Conservation (phyloP, 2,113 vertebrate genomes). For the Danionella cerebrum region DNA sequence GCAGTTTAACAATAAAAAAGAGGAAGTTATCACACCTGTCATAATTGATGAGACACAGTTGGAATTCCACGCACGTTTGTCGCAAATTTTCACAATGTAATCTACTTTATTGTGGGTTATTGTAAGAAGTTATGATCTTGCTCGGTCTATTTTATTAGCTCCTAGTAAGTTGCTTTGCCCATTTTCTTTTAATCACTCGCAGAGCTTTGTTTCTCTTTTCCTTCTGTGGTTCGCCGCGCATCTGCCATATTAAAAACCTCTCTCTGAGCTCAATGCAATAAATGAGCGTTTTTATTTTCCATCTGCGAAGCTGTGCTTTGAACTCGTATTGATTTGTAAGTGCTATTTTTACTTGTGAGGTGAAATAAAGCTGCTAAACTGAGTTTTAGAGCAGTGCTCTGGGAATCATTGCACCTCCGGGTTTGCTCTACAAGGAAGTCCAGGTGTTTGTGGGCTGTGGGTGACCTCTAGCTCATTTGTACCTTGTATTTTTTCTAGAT, state of each 20-base stretch:
- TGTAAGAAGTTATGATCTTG: background rate
- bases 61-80: too few relatives aligned
- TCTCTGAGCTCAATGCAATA: constrained; percentile 1
- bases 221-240: background rate
- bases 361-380: constrained; percentile 1
- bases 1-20: too few relatives aligned
- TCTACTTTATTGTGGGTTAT: background rate
- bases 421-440: background rate
- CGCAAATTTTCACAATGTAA: background rate
- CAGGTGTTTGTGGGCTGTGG: constrained; percentile 20
- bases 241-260: background rate
- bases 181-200: background rate
- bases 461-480: constrained; percentile 19
- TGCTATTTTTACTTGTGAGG: constrained; percentile 25
- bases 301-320: constrained; percentile 5
- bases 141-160: background rate
- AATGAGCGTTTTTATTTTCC: constrained; percentile 9
- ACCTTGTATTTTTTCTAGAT: too few relatives aligned
- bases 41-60: too few relatives aligned
- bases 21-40: too few relatives aligned
- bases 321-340: constrained; percentile 17
- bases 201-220: background rate
- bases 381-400: constrained; percentile 3
- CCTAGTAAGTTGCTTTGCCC: background rate
- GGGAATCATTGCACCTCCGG: constrained; percentile 9